These are phyloP conservation scores for Pachyramphus minor DNA, from an alignment of 2,113 vertebrate species.

Conservation along the genomic window DNA sequence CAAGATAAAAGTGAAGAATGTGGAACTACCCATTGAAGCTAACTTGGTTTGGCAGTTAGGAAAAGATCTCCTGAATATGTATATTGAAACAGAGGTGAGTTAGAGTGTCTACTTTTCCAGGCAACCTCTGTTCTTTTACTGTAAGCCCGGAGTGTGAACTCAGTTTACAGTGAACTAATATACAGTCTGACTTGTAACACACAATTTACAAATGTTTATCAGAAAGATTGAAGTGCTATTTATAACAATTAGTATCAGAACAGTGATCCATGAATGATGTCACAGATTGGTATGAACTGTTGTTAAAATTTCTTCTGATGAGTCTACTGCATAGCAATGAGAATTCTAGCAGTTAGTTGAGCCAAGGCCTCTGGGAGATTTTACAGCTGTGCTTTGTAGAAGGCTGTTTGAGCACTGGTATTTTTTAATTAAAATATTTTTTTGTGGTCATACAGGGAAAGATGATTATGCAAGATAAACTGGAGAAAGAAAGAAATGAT, in stretches of 20 bases:
- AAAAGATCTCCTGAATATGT: slow-evolving; percentile 78
- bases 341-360: not conserved
- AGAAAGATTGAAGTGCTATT: not conserved
- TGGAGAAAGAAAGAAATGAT: slow-evolving; percentile 81
- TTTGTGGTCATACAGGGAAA: slow-evolving; percentile 66
- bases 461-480: slow-evolving; percentile 82
- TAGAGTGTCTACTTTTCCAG: not conserved
- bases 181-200: not conserved
- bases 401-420: not conserved
- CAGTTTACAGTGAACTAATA: not conserved
- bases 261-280: not conserved
- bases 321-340: not conserved
- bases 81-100: slow-evolving; percentile 79
- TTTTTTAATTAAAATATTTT: not conserved
- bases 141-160: not conserved
- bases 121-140: not conserved
- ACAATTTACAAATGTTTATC: not conserved
- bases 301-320: not conserved
- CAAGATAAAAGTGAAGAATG: slow-evolving; percentile 82
- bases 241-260: not conserved
- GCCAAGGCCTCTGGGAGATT: not conserved
- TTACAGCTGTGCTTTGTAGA: not conserved
- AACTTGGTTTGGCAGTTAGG: slow-evolving; percentile 80
- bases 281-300: not conserved
- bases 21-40: slow-evolving; percentile 77